Evolutionary conservation across 2,797 vertebrate genomes (phyloP).

Genomic region (Danio albolineatus): DNA sequence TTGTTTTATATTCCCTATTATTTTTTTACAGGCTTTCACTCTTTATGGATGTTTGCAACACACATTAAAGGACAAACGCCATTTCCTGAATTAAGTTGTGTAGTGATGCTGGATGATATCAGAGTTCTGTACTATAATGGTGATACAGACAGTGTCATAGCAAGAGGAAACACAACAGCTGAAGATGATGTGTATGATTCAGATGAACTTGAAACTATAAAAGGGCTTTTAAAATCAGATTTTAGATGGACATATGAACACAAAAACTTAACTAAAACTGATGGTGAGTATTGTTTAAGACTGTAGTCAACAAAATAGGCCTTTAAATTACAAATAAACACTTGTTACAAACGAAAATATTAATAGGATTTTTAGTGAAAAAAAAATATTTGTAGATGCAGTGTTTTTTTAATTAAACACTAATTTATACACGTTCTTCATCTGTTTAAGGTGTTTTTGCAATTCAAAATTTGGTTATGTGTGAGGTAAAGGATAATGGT

Average conservation of each 20-base stretch:
- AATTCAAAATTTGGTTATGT: not conserved
- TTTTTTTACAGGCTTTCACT: too few species aligned
- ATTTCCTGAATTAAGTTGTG: too few species aligned
- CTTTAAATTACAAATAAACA: too few species aligned
- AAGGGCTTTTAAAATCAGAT: not conserved
- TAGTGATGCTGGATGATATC: not conserved
- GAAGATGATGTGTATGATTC: not conserved
- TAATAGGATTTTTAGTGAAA: too few species aligned
- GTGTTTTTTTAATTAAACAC: not conserved
- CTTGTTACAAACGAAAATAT: too few species aligned
- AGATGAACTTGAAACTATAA: not conserved
- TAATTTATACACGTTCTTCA: not conserved
- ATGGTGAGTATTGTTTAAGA: not conserved
- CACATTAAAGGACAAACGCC: too few species aligned
- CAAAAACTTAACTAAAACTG: not conserved
- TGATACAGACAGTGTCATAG: not conserved
- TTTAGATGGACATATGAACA: not conserved
- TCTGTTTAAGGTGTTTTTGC: not conserved
- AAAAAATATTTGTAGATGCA: too few species aligned
- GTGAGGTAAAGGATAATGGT: not conserved
- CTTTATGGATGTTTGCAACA: too few species aligned
- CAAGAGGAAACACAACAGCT: conserved; percentile 6
- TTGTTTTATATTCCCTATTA: too few species aligned
- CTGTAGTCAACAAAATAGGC: too few species aligned
- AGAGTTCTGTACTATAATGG: not conserved